These are phyloP conservation scores for Lasius fuliginosus DNA, from an alignment of 2,888 invertebrate genomes.

Conservation along the genomic window DNA sequence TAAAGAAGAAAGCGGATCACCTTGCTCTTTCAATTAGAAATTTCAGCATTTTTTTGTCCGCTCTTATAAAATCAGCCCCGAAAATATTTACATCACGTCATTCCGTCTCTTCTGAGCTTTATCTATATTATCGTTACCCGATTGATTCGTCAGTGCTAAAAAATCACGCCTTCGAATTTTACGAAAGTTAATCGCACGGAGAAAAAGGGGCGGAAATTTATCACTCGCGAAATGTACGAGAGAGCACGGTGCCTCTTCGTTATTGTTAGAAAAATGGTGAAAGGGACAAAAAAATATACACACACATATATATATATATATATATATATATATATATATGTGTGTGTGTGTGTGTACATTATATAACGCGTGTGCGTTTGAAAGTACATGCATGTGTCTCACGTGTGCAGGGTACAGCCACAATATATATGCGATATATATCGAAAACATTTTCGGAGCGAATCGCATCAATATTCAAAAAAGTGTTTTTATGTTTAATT, in stretches of 20 bases:
- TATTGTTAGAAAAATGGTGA: constrained; percentile 65
- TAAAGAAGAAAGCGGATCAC: background rate
- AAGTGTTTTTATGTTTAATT: background rate
- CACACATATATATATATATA: constrained; percentile 30
- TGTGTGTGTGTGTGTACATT: constrained; percentile 31
- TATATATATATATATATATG: constrained; percentile 30
- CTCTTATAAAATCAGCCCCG: background rate
- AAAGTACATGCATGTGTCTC: constrained; percentile 50
- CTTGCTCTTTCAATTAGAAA: background rate
- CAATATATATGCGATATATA: background rate
- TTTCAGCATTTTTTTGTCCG: background rate
- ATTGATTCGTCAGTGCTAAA: constrained; percentile 52
- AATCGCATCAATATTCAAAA: background rate
- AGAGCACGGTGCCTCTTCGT: constrained; percentile 62
- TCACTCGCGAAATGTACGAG: constrained; percentile 34
- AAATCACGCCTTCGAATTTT: constrained; percentile 66
- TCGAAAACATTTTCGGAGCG: background rate
- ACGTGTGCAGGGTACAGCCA: constrained; percentile 10
- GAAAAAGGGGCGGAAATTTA: background rate
- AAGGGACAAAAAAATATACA: constrained; percentile 31
- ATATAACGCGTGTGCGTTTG: constrained; percentile 45
- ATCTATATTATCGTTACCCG: constrained; percentile 57
- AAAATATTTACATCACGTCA: background rate
- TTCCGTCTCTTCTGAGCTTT: constrained; percentile 29
- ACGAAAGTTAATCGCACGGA: constrained; percentile 37